Percentiles rank a stretch among this genome's conserved stretches.
These are phyloP conservation scores for Aspidiotus destructor DNA, from an alignment of 2,888 invertebrate genomes.

Conservation along the genomic window DNA sequence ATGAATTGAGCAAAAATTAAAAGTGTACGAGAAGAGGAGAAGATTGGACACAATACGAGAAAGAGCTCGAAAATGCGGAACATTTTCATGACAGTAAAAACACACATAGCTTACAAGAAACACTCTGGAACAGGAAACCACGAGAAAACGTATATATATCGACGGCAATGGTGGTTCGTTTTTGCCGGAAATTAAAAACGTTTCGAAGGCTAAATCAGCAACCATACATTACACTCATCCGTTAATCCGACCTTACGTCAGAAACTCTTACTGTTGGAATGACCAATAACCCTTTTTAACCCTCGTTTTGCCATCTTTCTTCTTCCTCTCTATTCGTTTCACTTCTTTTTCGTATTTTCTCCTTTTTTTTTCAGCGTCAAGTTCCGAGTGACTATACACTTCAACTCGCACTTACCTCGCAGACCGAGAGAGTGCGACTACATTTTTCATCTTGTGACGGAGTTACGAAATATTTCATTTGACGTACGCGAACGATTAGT, in stretches of 20 bases:
- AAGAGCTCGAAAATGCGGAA: slow-evolving; percentile 11
- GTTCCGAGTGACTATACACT: slow-evolving; percentile 13
- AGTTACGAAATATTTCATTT: not conserved
- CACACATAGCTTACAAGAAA: slow-evolving; percentile 20
- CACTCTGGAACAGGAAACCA: slow-evolving; percentile 24
- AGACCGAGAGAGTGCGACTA: not conserved
- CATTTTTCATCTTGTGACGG: not conserved
- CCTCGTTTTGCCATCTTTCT: not conserved
- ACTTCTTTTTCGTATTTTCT: not conserved
- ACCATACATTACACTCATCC: slow-evolving; percentile 25
- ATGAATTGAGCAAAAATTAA: not conserved
- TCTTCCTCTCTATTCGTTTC: slow-evolving; percentile 6
- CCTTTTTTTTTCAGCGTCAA: not conserved
- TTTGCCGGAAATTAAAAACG: slow-evolving; percentile 26
- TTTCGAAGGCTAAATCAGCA: slow-evolving; percentile 21
- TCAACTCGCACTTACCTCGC: slow-evolving; percentile 11
- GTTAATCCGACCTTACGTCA: slow-evolving; percentile 25
- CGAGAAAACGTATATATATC: slow-evolving; percentile 20
- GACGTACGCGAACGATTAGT: not conserved
- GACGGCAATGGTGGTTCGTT: slow-evolving; percentile 15
- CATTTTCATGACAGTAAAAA: slow-evolving; percentile 12
- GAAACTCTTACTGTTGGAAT: slow-evolving; percentile 13
- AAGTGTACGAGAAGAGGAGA: slow-evolving; percentile 4
- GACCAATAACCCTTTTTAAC: slow-evolving; percentile 13
- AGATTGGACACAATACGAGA: not conserved